These are phyloP conservation scores for Peromyscus leucopus DNA, from an alignment of 2,113 vertebrate species.

Conservation along the genomic window DNA sequence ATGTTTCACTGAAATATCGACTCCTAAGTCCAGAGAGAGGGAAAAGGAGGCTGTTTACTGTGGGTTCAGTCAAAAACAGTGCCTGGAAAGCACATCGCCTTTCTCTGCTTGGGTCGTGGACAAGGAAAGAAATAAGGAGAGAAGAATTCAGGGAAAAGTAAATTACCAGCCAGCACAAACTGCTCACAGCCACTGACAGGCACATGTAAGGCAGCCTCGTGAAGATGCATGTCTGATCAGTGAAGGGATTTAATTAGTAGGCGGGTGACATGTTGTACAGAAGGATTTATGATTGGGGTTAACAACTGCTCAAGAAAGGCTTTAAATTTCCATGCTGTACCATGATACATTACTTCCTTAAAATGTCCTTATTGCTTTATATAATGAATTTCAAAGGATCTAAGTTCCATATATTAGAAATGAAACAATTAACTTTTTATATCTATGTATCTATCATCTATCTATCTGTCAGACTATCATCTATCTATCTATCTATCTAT, in stretches of 20 bases:
- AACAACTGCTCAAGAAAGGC: neutral
- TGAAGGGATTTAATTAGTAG: slow-evolving; percentile 20
- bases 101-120: neutral
- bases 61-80: neutral
- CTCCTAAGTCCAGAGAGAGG: neutral
- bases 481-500: neutral
- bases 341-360: slow-evolving; percentile 13
- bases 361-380: neutral
- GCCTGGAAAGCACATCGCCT: neutral
- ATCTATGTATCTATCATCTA: neutral
- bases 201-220: neutral
- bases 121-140: neutral
- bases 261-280: neutral
- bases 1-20: neutral
- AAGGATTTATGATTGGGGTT: neutral
- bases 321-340: neutral
- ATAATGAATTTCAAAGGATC: slow-evolving; percentile 37
- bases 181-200: neutral
- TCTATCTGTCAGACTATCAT: neutral
- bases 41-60: neutral
- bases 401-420: neutral
- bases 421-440: neutral
- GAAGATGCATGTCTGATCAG: neutral
- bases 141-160: neutral
- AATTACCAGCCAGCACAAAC: neutral